Conservation (phyloP, 2,113 vertebrate genomes). For the Perca fluviatilis region DNA sequence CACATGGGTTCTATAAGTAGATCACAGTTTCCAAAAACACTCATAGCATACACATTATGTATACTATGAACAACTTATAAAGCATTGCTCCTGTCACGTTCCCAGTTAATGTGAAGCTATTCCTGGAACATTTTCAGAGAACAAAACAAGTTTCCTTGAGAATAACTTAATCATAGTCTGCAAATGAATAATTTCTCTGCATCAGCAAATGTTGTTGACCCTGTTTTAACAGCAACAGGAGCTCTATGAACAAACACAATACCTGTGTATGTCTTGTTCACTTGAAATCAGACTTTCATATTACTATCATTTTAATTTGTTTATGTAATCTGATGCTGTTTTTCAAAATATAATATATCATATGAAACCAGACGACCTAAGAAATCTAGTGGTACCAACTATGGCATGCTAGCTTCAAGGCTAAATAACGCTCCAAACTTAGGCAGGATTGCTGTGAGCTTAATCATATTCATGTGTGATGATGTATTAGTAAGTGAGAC, state of each 20-base stretch:
- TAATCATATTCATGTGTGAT: no score
- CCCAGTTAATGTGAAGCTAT: conserved; percentile 19
- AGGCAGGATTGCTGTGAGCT: no score
- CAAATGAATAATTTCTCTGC: conserved; percentile 27
- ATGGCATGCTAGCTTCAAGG: no score
- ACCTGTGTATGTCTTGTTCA: not conserved
- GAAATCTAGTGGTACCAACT: no score
- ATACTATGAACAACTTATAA: conserved; percentile 16
- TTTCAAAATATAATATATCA: not conserved
- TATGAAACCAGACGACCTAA: no score
- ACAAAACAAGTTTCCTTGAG: conserved; percentile 1
- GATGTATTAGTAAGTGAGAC: no score
- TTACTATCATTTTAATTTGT: not conserved
- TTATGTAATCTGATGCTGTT: not conserved
- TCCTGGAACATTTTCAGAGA: not conserved
- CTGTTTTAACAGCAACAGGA: conserved; percentile 1
- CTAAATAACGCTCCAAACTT: no score
- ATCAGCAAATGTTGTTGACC: conserved; percentile 4
- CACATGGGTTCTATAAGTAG: not conserved
- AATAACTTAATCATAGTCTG: conserved; percentile 33
- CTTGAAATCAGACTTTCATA: not conserved
- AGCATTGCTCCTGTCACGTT: not conserved
- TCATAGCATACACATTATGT: conserved; percentile 11
- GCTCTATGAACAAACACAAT: not conserved
- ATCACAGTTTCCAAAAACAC: conserved; percentile 28